These are phyloP conservation scores for Hippolais icterina DNA, from an alignment of 2,113 vertebrate genomes.

Conservation along the genomic window DNA sequence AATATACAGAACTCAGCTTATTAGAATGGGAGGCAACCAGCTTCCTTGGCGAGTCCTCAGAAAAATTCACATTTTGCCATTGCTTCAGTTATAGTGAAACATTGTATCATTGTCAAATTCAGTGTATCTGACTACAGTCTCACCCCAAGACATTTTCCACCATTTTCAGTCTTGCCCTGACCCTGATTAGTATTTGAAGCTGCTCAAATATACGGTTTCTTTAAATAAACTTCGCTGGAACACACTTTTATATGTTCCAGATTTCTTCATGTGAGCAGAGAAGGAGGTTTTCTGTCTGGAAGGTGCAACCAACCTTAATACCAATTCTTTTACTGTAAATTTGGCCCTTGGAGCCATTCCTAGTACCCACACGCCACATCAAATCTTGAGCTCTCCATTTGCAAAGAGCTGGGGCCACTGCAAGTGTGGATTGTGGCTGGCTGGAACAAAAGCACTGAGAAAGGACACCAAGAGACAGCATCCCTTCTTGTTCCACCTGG, in stretches of 20 bases:
- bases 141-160: background rate
- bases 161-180: accelerated
- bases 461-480: background rate
- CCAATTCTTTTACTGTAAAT: background rate
- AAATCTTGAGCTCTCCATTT: background rate
- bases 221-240: background rate
- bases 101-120: background rate
- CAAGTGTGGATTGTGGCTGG: background rate
- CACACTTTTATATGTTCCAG: background rate
- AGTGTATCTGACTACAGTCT: background rate
- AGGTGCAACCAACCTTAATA: background rate
- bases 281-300: background rate
- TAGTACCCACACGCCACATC: accelerated
- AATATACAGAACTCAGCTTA: background rate
- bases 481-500: background rate
- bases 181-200: background rate
- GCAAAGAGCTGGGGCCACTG: background rate
- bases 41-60: background rate
- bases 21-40: background rate
- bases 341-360: background rate
- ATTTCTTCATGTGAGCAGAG: background rate
- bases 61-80: background rate
- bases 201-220: background rate
- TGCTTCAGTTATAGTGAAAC: background rate
- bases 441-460: background rate